A percentile compares a stretch with the other conserved stretches of the same genome.
phyloP scores from a whole-genome alignment of 2,888 invertebrate species.

The Oligia latruncula region DNA sequence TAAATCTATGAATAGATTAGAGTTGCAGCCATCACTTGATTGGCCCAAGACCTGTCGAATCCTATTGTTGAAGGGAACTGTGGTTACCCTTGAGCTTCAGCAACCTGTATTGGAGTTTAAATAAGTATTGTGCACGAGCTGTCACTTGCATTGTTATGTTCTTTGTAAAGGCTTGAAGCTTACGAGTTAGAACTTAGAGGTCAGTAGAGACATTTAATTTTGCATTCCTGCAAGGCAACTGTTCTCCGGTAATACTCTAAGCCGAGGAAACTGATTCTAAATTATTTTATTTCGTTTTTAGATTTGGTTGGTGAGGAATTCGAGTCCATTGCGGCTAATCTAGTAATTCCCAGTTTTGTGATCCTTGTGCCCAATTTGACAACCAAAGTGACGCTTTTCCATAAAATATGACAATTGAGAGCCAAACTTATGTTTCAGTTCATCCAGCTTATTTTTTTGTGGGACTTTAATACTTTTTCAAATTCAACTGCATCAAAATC shows the following conservation, averaged over 20 bases:
- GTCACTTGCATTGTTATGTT: slow-evolving; percentile 15
- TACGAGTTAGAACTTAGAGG: slow-evolving; percentile 31
- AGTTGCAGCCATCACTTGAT: slow-evolving; percentile 20
- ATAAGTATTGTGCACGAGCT: slow-evolving; percentile 28
- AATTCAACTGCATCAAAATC: background rate
- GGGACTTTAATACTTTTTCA: background rate
- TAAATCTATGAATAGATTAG: slow-evolving; percentile 23
- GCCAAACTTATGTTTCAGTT: background rate
- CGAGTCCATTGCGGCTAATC: background rate
- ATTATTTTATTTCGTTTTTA: background rate
- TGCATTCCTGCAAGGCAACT: slow-evolving; percentile 44
- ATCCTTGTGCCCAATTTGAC: background rate
- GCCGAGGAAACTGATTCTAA: background rate
- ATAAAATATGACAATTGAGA: background rate
- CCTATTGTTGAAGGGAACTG: slow-evolving; percentile 30
- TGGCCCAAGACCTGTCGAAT: slow-evolving; percentile 32
- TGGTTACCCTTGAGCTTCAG: slow-evolving; percentile 42
- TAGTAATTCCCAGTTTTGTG: background rate
- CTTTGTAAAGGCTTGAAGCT: slow-evolving; percentile 24
- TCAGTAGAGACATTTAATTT: slow-evolving; percentile 17
- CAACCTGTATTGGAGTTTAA: slow-evolving; percentile 19
- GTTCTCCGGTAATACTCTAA: background rate
- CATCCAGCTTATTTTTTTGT: background rate
- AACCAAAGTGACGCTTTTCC: background rate
- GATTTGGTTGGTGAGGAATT: background rate